Evolutionary conservation across 2,888 invertebrate species (phyloP).

Genomic region (Belgica antarctica): DNA sequence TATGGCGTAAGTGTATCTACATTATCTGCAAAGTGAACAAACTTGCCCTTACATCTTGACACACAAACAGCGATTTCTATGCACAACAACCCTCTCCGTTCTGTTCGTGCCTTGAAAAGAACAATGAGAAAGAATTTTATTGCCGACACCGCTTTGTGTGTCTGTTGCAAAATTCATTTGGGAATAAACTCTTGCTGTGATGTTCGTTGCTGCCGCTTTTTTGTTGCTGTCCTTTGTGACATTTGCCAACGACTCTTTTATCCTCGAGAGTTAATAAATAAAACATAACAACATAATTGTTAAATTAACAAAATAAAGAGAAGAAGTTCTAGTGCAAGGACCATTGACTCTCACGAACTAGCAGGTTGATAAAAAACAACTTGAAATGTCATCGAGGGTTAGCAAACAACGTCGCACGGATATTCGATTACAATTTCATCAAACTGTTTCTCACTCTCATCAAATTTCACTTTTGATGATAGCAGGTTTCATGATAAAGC

Average conservation of each 20-base stretch:
- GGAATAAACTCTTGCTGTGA: slow-evolving; percentile 34
- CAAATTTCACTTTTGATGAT: neutral
- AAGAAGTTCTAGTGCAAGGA: slow-evolving; percentile 10
- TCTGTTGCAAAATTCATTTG: slow-evolving; percentile 32
- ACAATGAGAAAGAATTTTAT: slow-evolving; percentile 34
- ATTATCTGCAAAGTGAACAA: neutral
- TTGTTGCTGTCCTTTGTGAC: slow-evolving; percentile 17
- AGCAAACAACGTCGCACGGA: slow-evolving; percentile 26
- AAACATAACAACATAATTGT: slow-evolving; percentile 44
- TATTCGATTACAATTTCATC: slow-evolving; percentile 31
- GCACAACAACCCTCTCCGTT: slow-evolving; percentile 24
- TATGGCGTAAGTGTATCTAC: neutral
- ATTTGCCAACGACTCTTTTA: neutral
- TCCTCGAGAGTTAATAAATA: slow-evolving; percentile 42
- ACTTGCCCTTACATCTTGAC: neutral
- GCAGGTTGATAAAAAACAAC: slow-evolving; percentile 20
- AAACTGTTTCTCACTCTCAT: neutral
- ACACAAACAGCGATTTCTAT: neutral
- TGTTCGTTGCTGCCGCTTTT: neutral
- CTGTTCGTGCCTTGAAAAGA: neutral
- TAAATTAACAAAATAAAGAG: slow-evolving; percentile 39
- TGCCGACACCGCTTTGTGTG: slow-evolving; percentile 21
- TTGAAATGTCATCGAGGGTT: neutral
- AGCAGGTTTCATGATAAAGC: slow-evolving; percentile 3
- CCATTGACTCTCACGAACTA: slow-evolving; percentile 36